Percentiles rank a stretch among this genome's conserved stretches.
phyloP scores from a whole-genome alignment of 2,888 invertebrate genomes.

The Eilema griseolum region DNA sequence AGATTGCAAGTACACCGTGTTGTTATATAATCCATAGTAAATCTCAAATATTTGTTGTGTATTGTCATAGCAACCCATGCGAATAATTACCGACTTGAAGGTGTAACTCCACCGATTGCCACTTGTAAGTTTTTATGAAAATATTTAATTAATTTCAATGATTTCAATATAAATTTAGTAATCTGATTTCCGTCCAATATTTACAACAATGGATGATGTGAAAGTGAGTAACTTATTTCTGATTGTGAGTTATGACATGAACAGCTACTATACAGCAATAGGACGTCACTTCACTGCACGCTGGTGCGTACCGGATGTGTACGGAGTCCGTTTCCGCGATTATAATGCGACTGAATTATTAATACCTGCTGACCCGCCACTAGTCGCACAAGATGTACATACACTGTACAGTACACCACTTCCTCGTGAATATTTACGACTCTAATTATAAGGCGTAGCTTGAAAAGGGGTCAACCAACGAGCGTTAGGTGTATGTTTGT shows the following conservation, averaged over 20 bases:
- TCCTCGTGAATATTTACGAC: constrained; percentile 30
- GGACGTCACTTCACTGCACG: neutral
- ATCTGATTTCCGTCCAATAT: neutral
- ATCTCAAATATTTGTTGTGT: neutral
- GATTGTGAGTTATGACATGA: constrained; percentile 6
- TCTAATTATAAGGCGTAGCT: constrained; percentile 9
- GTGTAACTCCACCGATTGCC: neutral
- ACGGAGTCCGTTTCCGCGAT: constrained; percentile 60
- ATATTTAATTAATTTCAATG: neutral
- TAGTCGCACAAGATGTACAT: neutral
- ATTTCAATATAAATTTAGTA: neutral
- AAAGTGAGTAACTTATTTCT: constrained; percentile 13
- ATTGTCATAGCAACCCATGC: neutral
- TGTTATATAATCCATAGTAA: neutral
- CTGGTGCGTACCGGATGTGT: constrained; percentile 58
- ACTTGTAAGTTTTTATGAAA: neutral
- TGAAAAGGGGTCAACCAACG: constrained; percentile 1
- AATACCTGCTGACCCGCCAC: constrained; percentile 41
- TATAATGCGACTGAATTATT: constrained; percentile 58
- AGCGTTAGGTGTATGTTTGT: neutral
- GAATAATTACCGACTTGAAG: neutral
- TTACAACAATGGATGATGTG: neutral
- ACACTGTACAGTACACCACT: constrained; percentile 17
- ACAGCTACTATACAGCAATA: neutral
- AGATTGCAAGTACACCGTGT: neutral